phyloP scores from a whole-genome alignment of 1,140 invertebrate genomes.

The Heliconius nattereri region DNA sequence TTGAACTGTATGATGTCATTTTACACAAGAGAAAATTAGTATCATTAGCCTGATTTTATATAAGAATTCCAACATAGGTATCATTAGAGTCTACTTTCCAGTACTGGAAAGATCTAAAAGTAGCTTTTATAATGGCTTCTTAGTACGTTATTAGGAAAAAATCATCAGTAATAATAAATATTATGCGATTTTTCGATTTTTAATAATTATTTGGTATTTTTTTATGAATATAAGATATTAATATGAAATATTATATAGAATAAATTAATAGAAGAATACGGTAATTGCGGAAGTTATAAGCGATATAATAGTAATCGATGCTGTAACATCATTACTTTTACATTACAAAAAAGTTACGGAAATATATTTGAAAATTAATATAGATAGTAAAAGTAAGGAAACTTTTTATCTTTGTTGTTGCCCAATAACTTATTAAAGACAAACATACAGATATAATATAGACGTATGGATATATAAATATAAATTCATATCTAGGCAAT shows the following conservation, averaged over 20 bases:
- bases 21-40: constrained; percentile 17
- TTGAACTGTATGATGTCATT: constrained; percentile 14
- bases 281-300: not conserved
- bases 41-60: constrained; percentile 9
- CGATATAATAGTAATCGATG: not conserved
- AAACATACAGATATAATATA: no score
- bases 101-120: not conserved
- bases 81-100: not conserved
- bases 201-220: no score
- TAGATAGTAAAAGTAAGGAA: not conserved
- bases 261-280: not conserved
- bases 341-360: not conserved
- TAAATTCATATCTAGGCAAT: no score
- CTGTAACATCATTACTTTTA: not conserved
- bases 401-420: not conserved
- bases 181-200: no score
- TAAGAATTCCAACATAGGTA: not conserved
- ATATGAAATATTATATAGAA: not conserved
- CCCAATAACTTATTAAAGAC: not conserved
- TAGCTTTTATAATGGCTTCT: constrained; percentile 11
- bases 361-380: not conserved
- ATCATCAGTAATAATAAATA: no score
- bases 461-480: no score
- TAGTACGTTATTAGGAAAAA: not conserved
- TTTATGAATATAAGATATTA: not conserved